A percentile compares a stretch with the other conserved stretches of the same genome.
These are phyloP conservation scores for Philereme transversata DNA, from an alignment of 2,888 invertebrate species.

Conservation along the genomic window DNA sequence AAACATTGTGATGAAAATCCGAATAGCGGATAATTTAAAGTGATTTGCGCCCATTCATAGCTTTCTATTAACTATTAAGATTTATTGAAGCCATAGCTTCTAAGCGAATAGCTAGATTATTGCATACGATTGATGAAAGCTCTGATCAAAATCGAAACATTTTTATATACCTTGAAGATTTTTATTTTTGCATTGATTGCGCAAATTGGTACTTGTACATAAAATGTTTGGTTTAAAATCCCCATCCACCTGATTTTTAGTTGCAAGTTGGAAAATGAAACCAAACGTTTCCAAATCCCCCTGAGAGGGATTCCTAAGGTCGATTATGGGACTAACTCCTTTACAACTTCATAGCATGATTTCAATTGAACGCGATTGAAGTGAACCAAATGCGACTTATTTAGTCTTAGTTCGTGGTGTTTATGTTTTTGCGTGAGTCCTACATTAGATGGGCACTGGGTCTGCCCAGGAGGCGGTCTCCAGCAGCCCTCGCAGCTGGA, in stretches of 20 bases:
- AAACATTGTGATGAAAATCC: neutral
- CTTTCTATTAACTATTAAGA: conserved; percentile 6
- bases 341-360: too few species aligned
- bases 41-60: conserved; percentile 8
- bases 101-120: neutral
- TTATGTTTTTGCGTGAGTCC: conserved; percentile 12
- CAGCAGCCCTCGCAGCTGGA: conserved; percentile 17
- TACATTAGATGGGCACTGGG: neutral
- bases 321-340: too few species aligned
- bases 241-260: too few species aligned
- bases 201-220: too few species aligned
- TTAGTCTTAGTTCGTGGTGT: neutral
- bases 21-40: conserved; percentile 7
- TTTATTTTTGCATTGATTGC: too few species aligned
- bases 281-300: too few species aligned
- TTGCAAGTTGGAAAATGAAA: too few species aligned
- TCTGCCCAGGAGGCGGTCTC: conserved; percentile 16
- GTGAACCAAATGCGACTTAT: neutral
- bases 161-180: too few species aligned
- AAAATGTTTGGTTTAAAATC: too few species aligned
- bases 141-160: too few species aligned
- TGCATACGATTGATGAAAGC: too few species aligned
- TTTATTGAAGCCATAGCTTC: conserved; percentile 6
- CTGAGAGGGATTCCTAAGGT: too few species aligned
- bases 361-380: neutral